Evolutionary conservation across 2,113 vertebrate species (phyloP).

Genomic region (Ivindomyrus marchei): DNA sequence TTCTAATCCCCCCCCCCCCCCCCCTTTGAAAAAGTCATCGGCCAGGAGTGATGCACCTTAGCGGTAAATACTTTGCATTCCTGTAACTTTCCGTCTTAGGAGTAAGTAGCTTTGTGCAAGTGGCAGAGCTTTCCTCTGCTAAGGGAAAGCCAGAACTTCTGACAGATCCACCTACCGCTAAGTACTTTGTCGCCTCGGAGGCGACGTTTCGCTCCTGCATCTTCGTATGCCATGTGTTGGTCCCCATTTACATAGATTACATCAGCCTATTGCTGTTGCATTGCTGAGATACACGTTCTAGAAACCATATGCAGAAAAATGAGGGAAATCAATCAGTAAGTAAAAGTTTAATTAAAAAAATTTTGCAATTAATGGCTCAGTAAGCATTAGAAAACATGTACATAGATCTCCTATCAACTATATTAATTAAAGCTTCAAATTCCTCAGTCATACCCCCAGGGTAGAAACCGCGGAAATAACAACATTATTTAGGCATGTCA

Average conservation of each 20-base stretch:
- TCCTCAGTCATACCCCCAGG: background rate
- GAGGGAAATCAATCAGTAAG: background rate
- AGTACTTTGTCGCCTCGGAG: background rate
- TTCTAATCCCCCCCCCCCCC: too few relatives aligned
- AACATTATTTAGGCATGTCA: background rate
- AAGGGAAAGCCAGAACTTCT: background rate
- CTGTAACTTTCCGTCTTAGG: background rate
- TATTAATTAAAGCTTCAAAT: conserved; percentile 11
- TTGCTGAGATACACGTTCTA: background rate
- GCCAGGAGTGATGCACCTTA: background rate
- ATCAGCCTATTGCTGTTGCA: conserved; percentile 7
- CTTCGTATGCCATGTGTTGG: background rate
- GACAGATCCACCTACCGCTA: background rate
- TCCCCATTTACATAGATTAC: conserved; percentile 5
- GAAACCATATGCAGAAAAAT: background rate
- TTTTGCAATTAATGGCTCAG: background rate
- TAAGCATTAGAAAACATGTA: background rate
- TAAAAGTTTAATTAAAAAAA: background rate
- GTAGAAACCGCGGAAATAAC: background rate
- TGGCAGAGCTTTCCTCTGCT: background rate
- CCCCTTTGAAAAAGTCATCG: background rate
- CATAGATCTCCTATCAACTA: background rate
- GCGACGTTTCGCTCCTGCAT: background rate
- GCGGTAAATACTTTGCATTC: background rate
- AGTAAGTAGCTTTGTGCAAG: background rate